Conservation (phyloP, 2,888 invertebrate species). For the Sesia apiformis region DNA sequence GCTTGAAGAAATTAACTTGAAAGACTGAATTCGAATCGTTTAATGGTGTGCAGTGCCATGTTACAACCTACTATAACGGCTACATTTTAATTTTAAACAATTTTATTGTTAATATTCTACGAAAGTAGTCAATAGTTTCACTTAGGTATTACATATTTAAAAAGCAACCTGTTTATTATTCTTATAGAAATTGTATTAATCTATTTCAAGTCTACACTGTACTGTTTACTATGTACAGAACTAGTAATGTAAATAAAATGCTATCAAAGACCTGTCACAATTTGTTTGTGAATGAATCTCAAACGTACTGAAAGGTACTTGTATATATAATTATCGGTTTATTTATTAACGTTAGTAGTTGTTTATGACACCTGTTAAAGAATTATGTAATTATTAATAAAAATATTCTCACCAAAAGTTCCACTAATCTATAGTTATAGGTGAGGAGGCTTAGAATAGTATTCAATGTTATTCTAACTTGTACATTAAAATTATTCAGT, state of each 20-base stretch:
- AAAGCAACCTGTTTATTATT: no score
- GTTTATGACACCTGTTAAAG: not conserved
- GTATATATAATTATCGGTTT: slow-evolving; percentile 34
- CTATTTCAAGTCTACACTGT: slow-evolving; percentile 18
- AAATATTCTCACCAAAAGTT: not conserved
- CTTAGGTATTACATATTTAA: slow-evolving; percentile 18
- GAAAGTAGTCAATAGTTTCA: slow-evolving; percentile 26
- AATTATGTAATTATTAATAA: not conserved
- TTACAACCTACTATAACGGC: slow-evolving; percentile 63
- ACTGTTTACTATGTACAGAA: slow-evolving; percentile 28
- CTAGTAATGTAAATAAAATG: slow-evolving; percentile 21
- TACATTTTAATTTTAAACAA: slow-evolving; percentile 31
- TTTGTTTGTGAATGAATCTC: slow-evolving; percentile 57
- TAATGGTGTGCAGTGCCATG: slow-evolving; percentile 68
- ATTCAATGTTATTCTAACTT: slow-evolving; percentile 49
- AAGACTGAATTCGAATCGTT: slow-evolving; percentile 64
- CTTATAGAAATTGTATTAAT: no score
- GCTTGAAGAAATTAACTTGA: slow-evolving; percentile 18
- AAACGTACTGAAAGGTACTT: slow-evolving; percentile 15
- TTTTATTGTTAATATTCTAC: slow-evolving; percentile 33
- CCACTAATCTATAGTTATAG: not conserved
- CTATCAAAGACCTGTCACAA: slow-evolving; percentile 36
- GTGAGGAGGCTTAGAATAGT: slow-evolving; percentile 31
- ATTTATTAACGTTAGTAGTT: slow-evolving; percentile 11
- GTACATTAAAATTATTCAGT: slow-evolving; percentile 36